These are phyloP conservation scores for Cardinalis cardinalis DNA, from an alignment of 2,113 vertebrate species.

Conservation along the genomic window DNA sequence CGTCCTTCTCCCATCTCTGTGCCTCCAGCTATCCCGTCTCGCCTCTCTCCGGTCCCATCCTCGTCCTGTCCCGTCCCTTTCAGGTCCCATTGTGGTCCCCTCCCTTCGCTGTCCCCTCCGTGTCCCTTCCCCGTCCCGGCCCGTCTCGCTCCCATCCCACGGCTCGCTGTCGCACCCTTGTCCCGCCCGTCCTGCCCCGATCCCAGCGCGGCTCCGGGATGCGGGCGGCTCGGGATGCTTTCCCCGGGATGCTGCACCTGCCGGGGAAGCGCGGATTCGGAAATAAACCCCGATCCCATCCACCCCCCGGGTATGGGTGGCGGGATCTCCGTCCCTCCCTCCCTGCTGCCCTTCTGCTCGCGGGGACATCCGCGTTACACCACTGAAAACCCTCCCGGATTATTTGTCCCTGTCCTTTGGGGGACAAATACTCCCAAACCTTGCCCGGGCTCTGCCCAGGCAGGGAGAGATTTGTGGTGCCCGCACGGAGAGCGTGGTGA, in stretches of 20 bases:
- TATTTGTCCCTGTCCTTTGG: neutral
- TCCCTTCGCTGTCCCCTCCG: neutral
- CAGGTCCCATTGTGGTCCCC: neutral
- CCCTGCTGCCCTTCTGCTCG: neutral
- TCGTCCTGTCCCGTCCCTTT: too few relatives aligned
- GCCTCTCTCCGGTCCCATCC: neutral
- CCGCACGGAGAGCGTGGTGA: neutral
- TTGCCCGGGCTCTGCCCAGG: neutral
- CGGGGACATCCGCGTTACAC: neutral
- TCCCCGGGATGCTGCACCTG: neutral
- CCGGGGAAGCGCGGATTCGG: neutral
- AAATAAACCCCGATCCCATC: accelerated
- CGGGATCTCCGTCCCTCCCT: neutral
- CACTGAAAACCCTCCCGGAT: neutral
- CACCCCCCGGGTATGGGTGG: accelerated
- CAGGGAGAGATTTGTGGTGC: neutral
- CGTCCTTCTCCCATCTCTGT: too few relatives aligned
- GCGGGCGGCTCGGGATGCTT: neutral
- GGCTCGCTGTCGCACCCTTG: too few relatives aligned
- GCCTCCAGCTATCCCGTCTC: neutral
- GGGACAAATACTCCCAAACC: neutral
- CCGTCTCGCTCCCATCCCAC: neutral
- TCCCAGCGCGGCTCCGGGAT: neutral
- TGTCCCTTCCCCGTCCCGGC: neutral
- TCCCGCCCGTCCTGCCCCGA: too few relatives aligned